Conservation (phyloP, 2,888 invertebrate genomes). For the Luperina nickerlii region DNA sequence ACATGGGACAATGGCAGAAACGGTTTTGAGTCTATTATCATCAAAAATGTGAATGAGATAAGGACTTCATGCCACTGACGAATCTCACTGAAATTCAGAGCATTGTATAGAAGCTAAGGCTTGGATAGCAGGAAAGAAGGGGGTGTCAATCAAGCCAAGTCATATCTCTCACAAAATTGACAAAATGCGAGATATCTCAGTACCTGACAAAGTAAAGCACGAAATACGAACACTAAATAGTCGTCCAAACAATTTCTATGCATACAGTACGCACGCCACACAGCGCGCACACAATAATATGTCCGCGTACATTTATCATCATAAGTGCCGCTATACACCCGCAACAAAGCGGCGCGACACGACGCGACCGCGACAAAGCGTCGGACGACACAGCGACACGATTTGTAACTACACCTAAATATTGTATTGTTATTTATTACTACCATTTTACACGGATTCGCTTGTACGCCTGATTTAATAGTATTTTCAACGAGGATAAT, state of each 20-base stretch:
- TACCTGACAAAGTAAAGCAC: not conserved
- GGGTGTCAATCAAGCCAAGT: not conserved
- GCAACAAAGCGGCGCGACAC: constrained; percentile 71
- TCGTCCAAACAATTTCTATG: constrained; percentile 60
- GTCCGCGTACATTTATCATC: constrained; percentile 87
- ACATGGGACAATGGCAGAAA: too few species aligned
- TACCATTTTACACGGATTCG: constrained; percentile 69
- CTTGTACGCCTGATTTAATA: constrained; percentile 71
- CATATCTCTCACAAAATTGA: too few species aligned
- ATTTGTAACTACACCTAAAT: constrained; percentile 72
- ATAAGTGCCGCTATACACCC: constrained; percentile 81
- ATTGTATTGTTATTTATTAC: constrained; percentile 72
- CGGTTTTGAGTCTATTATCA: not conserved
- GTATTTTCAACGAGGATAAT: constrained; percentile 70
- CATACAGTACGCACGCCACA: constrained; percentile 73
- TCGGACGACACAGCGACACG: constrained; percentile 66
- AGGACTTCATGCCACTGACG: too few species aligned
- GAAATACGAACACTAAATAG: constrained; percentile 20
- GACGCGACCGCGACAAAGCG: constrained; percentile 64
- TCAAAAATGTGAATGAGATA: not conserved
- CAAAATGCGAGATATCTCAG: not conserved
- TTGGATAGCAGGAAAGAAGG: not conserved
- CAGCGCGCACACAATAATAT: constrained; percentile 66
- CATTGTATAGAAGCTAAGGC: too few species aligned
- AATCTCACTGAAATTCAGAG: not conserved